These are phyloP conservation scores for Candidula unifasciata DNA, from an alignment of 2,888 invertebrate genomes.

Conservation along the genomic window DNA sequence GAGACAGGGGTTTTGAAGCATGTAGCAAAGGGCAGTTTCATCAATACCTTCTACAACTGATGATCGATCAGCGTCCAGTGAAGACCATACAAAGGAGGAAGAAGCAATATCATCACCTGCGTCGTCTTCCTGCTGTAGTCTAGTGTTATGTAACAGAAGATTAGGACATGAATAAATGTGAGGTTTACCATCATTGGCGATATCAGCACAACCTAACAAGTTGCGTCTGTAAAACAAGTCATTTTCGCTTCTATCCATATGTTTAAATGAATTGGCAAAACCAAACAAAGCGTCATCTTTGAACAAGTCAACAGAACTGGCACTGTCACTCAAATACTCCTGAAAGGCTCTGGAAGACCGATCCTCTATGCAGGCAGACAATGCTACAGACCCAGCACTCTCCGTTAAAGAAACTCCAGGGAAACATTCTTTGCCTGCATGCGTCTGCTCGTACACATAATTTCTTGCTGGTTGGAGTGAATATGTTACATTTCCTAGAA, in stretches of 20 bases:
- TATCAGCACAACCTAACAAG: too few species aligned
- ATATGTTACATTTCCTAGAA: background rate
- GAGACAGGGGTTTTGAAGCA: background rate
- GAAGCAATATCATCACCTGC: background rate
- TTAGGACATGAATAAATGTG: conserved; percentile 17
- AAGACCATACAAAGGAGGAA: background rate
- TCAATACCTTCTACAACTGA: conserved; percentile 21
- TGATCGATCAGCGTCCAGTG: background rate
- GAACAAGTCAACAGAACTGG: too few species aligned
- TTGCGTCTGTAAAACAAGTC: background rate
- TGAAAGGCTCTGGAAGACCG: background rate
- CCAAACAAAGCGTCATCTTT: too few species aligned
- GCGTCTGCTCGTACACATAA: too few species aligned
- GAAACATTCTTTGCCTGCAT: too few species aligned
- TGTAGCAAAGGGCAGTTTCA: background rate
- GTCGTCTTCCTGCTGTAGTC: background rate
- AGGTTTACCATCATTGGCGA: background rate
- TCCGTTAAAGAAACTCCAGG: background rate
- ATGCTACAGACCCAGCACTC: background rate
- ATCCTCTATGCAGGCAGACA: background rate
- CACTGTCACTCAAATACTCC: background rate
- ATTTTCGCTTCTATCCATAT: background rate
- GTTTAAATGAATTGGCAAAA: background rate
- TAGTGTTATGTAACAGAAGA: background rate
- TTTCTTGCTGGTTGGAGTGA: background rate